These are phyloP conservation scores for Danaus chrysippus DNA, from an alignment of 2,888 invertebrate genomes.

Conservation along the genomic window DNA sequence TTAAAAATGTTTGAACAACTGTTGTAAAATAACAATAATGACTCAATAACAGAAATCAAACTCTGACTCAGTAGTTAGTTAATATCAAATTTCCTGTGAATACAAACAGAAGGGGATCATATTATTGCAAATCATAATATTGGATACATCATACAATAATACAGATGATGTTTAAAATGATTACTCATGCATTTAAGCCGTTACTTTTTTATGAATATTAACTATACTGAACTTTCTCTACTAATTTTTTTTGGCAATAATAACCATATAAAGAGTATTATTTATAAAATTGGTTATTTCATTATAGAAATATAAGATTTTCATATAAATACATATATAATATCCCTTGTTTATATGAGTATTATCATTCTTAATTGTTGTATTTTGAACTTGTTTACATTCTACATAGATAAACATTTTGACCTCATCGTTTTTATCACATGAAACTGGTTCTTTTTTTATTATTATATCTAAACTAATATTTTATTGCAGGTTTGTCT, in stretches of 20 bases:
- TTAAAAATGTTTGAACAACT: background rate
- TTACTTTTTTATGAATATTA: too few relatives aligned
- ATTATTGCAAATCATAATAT: slow-evolving; percentile 15
- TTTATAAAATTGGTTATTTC: too few relatives aligned
- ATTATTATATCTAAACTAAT: background rate
- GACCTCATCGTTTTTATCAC: slow-evolving; percentile 12
- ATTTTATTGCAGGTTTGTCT: slow-evolving; percentile 56
- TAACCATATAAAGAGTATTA: too few relatives aligned
- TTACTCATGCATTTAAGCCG: too few relatives aligned
- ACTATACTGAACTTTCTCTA: too few relatives aligned
- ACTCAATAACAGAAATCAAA: slow-evolving; percentile 9
- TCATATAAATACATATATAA: too few relatives aligned
- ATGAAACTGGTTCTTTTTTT: slow-evolving; percentile 2
- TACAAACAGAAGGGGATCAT: slow-evolving; percentile 25
- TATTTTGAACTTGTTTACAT: slow-evolving; percentile 16
- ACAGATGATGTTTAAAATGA: too few relatives aligned
- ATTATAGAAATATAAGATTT: too few relatives aligned
- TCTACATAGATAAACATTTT: slow-evolving; percentile 17
- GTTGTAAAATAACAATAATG: background rate
- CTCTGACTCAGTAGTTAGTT: slow-evolving; percentile 11
- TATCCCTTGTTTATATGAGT: background rate
- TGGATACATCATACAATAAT: background rate
- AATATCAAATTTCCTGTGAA: slow-evolving; percentile 26
- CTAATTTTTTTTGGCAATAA: too few relatives aligned
- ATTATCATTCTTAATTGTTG: slow-evolving; percentile 11